These are phyloP conservation scores for Drosophila demipolita DNA, from an alignment of 2,888 invertebrate species.

Conservation along the genomic window DNA sequence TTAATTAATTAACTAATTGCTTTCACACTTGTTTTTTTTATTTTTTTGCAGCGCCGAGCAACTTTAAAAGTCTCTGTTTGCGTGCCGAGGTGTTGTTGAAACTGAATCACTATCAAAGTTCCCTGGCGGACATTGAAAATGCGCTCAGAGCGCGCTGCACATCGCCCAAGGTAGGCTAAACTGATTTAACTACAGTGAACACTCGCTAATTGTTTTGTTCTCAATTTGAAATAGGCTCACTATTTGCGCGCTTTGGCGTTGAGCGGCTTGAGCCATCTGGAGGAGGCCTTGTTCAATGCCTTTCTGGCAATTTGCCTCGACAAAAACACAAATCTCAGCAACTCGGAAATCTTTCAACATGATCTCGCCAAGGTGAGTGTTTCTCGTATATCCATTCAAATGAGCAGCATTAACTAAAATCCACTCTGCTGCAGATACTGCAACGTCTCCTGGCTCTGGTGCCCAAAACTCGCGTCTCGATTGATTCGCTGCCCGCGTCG, in stretches of 20 bases:
- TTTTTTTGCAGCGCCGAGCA: constrained; percentile 87
- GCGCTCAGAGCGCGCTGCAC: constrained; percentile 88
- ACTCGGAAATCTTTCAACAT: constrained; percentile 84
- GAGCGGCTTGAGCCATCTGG: constrained; percentile 85
- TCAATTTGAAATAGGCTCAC: constrained; percentile 84
- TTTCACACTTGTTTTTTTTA: constrained; percentile 17
- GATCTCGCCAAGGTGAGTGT: constrained; percentile 84
- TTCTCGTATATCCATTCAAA: too few species aligned
- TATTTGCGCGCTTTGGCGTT: constrained; percentile 86
- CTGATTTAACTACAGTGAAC: background rate
- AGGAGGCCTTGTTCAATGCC: constrained; percentile 86
- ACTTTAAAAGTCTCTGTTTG: constrained; percentile 88
- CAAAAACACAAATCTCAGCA: constrained; percentile 81
- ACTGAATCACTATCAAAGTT: constrained; percentile 87
- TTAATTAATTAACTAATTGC: background rate
- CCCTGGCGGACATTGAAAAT: constrained; percentile 88
- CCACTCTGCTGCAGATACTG: constrained; percentile 68
- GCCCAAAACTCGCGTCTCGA: constrained; percentile 72
- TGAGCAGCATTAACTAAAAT: background rate
- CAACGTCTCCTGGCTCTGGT: constrained; percentile 83
- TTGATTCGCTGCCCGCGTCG: constrained; percentile 43
- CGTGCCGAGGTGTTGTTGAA: constrained; percentile 88
- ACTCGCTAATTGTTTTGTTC: constrained; percentile 1
- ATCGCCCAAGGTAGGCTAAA: constrained; percentile 88
- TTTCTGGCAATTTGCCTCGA: constrained; percentile 86